phyloP scores from a whole-genome alignment of 1,140 invertebrate genomes.

The Zaprionus tsacasi region DNA sequence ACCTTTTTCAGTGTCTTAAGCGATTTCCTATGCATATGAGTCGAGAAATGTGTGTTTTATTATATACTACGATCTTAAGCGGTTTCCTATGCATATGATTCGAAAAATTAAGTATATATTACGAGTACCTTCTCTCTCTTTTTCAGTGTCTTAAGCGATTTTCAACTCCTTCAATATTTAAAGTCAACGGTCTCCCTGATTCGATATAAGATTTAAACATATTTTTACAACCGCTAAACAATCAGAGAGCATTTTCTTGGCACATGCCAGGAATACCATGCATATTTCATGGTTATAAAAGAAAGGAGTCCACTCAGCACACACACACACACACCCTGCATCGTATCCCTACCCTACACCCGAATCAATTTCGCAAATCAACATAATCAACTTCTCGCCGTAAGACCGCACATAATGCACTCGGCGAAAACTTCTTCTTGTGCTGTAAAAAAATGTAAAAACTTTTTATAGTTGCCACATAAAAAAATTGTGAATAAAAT shows the following conservation, averaged over 20 bases:
- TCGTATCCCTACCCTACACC: background rate
- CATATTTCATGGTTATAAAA: slow-evolving; percentile 28
- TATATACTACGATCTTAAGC: too few relatives aligned
- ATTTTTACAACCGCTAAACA: slow-evolving; percentile 58
- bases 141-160: too few relatives aligned
- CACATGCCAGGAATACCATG: slow-evolving; percentile 68
- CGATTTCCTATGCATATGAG: too few relatives aligned
- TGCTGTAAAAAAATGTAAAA: slow-evolving; percentile 79
- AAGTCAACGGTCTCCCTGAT: background rate
- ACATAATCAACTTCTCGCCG: slow-evolving; percentile 76
- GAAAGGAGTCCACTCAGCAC: background rate
- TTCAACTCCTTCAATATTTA: background rate
- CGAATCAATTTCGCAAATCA: slow-evolving; percentile 80
- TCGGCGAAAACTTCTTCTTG: slow-evolving; percentile 69
- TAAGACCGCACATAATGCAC: slow-evolving; percentile 80
- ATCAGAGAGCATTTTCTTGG: slow-evolving; percentile 50
- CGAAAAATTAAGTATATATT: too few relatives aligned
- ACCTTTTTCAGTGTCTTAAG: too few relatives aligned
- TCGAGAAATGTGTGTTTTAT: too few relatives aligned
- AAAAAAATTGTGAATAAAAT: slow-evolving; percentile 80
- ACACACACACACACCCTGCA: background rate
- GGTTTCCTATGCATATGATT: too few relatives aligned
- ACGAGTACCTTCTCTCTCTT: too few relatives aligned
- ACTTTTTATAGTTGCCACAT: slow-evolving; percentile 79
- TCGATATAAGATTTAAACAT: slow-evolving; percentile 38